phyloP scores from a whole-genome alignment of 2,113 vertebrate genomes.

The Alexandromys fortis region DNA sequence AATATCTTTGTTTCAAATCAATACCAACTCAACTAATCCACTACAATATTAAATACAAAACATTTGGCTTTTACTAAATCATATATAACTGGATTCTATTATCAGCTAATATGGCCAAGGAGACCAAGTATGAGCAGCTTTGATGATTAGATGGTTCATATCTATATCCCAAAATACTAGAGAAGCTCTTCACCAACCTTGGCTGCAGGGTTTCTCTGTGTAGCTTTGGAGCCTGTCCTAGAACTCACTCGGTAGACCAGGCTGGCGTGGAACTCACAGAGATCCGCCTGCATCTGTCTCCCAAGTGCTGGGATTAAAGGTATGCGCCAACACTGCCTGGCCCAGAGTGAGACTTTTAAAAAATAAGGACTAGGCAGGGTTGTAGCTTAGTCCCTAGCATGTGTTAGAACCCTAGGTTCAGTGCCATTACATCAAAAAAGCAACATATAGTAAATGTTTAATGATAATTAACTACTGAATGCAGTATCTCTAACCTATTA shows the following conservation, averaged over 20 bases:
- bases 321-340: too few relatives aligned
- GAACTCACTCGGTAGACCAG: too few relatives aligned
- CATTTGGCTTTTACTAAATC: background rate
- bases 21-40: conserved; percentile 11
- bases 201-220: too few relatives aligned
- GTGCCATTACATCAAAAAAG: background rate
- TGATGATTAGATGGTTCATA: background rate
- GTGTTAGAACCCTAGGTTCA: background rate
- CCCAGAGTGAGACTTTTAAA: background rate
- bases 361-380: background rate
- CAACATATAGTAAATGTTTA: background rate
- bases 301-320: too few relatives aligned
- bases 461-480: background rate
- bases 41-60: conserved; percentile 29
- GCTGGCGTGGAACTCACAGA: too few relatives aligned
- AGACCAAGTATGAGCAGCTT: background rate
- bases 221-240: too few relatives aligned
- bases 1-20: conserved; percentile 19
- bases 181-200: too few relatives aligned
- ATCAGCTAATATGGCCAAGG: conserved; percentile 17
- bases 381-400: background rate
- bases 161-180: background rate
- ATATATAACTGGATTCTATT: background rate
- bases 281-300: too few relatives aligned
- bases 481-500: background rate